Conservation (phyloP, 2,797 vertebrate genomes). For the Sparidentex hasta region DNA sequence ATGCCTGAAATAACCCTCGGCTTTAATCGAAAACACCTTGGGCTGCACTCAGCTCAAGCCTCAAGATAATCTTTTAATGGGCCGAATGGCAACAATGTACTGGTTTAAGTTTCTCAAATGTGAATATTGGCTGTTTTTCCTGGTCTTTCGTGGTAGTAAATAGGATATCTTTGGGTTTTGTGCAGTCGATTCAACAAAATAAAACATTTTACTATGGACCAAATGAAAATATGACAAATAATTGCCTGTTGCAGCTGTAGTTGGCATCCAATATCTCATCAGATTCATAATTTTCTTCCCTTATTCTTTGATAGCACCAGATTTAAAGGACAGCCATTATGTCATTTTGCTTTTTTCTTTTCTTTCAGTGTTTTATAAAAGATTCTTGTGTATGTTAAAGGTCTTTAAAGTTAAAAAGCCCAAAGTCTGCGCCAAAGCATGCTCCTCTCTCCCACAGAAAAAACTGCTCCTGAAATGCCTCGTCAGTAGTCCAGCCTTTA, state of each 20-base stretch:
- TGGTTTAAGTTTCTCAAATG: background rate
- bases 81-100: background rate
- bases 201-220: background rate
- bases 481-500: too few relatives aligned
- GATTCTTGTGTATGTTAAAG: too few relatives aligned
- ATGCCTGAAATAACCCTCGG: conserved; percentile 28
- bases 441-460: too few relatives aligned
- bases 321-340: background rate
- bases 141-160: background rate
- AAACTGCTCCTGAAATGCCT: too few relatives aligned
- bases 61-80: too few relatives aligned
- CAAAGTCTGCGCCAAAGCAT: too few relatives aligned
- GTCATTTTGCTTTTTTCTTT: too few relatives aligned
- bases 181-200: background rate
- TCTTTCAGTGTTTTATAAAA: too few relatives aligned
- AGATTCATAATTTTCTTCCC: background rate
- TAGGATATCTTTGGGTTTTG: background rate
- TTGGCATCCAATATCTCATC: background rate
- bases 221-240: background rate
- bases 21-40: conserved; percentile 16
- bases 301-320: background rate
- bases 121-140: background rate
- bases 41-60: background rate
- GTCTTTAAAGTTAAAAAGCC: too few relatives aligned
- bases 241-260: background rate